phyloP scores from a whole-genome alignment of 92 coral and sea anemone species.

The Palythoa grandiflora region DNA sequence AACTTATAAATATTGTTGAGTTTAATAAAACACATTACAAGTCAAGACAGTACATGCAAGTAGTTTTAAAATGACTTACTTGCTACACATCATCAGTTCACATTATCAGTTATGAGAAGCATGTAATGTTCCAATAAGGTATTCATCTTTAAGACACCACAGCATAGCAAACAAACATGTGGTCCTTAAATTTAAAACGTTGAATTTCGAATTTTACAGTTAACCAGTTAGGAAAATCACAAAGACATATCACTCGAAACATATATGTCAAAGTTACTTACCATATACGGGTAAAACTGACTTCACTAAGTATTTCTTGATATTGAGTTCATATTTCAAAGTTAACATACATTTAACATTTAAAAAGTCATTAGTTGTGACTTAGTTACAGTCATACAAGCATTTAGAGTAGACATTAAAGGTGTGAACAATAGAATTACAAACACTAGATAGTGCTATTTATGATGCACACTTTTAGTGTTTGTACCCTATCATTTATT shows the following conservation, averaged over 20 bases:
- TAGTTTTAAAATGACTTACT: constrained; percentile 45
- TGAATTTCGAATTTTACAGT: constrained; percentile 31
- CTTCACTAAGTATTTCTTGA: constrained; percentile 25
- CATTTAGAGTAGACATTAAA: not conserved
- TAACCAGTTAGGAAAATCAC: constrained; percentile 43
- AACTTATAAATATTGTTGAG: constrained; percentile 39
- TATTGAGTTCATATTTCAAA: constrained; percentile 34
- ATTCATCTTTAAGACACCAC: constrained; percentile 8
- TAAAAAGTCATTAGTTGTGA: constrained; percentile 24
- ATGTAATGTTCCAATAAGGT: not conserved
- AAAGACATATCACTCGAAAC: not conserved
- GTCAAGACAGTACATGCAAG: constrained; percentile 41
- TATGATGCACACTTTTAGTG: not conserved
- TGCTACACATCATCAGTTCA: constrained; percentile 45
- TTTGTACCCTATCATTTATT: not conserved
- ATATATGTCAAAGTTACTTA: not conserved
- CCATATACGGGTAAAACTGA: not conserved
- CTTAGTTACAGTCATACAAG: constrained; percentile 13
- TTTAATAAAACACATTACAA: constrained; percentile 44
- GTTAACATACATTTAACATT: constrained; percentile 30
- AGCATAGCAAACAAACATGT: constrained; percentile 35
- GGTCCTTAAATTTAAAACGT: constrained; percentile 21
- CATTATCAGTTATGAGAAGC: constrained; percentile 42
- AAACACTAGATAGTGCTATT: not conserved
- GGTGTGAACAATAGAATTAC: not conserved